A percentile compares a stretch with the other conserved stretches of the same genome.
phyloP scores from a whole-genome alignment of 2,888 invertebrate genomes.

The Plebejus anna region DNA sequence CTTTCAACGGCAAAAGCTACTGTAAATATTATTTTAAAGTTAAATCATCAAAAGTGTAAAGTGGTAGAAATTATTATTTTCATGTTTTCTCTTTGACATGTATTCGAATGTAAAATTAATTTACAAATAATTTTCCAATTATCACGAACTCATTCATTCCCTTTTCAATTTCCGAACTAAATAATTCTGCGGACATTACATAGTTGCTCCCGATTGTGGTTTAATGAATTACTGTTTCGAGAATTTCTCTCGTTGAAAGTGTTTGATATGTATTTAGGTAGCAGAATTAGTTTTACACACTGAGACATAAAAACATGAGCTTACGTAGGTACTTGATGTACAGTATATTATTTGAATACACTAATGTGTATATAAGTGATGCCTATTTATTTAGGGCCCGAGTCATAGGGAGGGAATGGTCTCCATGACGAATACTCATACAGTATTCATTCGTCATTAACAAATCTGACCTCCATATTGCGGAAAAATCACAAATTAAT shows the following conservation, averaged over 20 bases:
- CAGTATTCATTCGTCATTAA: not conserved
- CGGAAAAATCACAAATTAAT: conserved; percentile 12
- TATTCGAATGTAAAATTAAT: conserved; percentile 13
- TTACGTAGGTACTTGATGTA: not conserved
- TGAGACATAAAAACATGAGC: not conserved
- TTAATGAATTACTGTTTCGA: not conserved
- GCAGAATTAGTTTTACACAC: not conserved
- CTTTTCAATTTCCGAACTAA: conserved; percentile 25
- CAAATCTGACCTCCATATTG: not conserved
- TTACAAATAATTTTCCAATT: conserved; percentile 21
- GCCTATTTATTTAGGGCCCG: not conserved
- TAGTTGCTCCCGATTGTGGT: not conserved
- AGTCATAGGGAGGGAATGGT: not conserved
- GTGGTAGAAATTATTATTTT: conserved; percentile 25
- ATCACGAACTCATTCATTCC: conserved; percentile 21
- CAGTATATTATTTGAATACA: not conserved
- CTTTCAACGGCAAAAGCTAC: not conserved
- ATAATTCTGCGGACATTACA: conserved; percentile 20
- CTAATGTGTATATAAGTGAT: too few relatives aligned
- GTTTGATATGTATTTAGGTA: not conserved
- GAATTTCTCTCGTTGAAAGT: not conserved
- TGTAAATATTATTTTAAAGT: not conserved
- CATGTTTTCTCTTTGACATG: conserved; percentile 23
- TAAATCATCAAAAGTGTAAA: not conserved
- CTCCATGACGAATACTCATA: not conserved